These are phyloP conservation scores for Daboia siamensis DNA, from an alignment of 2,113 vertebrate species.

Conservation along the genomic window DNA sequence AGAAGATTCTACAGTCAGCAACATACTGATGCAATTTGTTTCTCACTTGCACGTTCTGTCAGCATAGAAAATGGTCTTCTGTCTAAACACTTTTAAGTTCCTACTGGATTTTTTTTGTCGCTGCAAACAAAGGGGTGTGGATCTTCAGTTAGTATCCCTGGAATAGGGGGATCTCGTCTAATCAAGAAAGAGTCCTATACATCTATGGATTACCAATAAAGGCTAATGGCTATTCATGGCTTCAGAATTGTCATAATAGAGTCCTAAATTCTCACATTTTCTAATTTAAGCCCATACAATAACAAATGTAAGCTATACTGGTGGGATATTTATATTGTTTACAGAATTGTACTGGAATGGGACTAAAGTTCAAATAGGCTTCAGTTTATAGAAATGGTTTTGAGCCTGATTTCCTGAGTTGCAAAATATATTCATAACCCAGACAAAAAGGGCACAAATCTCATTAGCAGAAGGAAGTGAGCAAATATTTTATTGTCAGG, in stretches of 20 bases:
- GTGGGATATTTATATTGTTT: not conserved
- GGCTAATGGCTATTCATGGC: not conserved
- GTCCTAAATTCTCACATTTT: not conserved
- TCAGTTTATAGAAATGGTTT: not conserved
- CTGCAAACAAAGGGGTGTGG: not conserved
- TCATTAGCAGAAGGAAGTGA: constrained; percentile 28
- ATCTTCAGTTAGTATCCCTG: not conserved
- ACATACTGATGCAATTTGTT: not conserved
- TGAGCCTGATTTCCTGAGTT: not conserved
- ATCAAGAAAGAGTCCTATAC: not conserved
- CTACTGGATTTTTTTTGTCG: not conserved
- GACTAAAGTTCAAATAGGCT: not conserved
- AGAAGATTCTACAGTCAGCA: constrained; percentile 22
- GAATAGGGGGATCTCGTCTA: not conserved
- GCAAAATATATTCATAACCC: not conserved
- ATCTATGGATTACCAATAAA: not conserved
- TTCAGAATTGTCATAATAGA: not conserved
- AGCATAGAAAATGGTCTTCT: not conserved
- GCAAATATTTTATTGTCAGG: constrained; percentile 60
- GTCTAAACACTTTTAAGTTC: not conserved
- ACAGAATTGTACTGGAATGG: not conserved
- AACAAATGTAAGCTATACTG: not conserved
- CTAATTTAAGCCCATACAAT: not conserved
- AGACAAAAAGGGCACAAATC: not conserved
- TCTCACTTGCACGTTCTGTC: not conserved